phyloP scores from a whole-genome alignment of 2,797 vertebrate genomes.

The Phataginus tetradactyla region DNA sequence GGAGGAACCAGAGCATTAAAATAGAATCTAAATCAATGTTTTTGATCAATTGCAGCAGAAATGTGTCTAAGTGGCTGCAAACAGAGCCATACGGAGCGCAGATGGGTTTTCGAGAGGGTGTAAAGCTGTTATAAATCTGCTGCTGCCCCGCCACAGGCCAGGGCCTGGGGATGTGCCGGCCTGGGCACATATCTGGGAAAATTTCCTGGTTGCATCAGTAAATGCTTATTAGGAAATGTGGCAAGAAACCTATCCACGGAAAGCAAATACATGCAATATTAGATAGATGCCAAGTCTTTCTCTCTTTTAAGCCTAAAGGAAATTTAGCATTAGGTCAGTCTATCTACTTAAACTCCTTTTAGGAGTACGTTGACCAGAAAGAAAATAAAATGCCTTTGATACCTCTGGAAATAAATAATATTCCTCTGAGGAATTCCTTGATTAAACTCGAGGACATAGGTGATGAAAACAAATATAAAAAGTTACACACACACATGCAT shows the following conservation, averaged over 20 bases:
- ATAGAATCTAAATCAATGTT: conserved; percentile 52
- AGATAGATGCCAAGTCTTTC: conserved; percentile 43
- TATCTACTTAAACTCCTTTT: conserved; percentile 68
- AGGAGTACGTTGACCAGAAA: conserved; percentile 69
- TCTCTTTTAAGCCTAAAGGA: conserved; percentile 67
- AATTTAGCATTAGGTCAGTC: conserved; percentile 67
- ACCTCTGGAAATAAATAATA: conserved; percentile 75
- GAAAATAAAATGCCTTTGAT: conserved; percentile 54
- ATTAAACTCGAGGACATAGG: conserved; percentile 75
- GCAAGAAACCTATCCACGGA: not conserved
- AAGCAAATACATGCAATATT: not conserved
- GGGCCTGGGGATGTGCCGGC: not conserved
- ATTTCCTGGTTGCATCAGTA: conserved; percentile 45
- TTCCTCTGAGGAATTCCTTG: conserved; percentile 73
- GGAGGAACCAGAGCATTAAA: conserved; percentile 47
- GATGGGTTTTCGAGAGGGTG: not conserved
- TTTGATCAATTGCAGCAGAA: conserved; percentile 61
- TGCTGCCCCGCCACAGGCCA: not conserved
- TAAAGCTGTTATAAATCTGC: not conserved
- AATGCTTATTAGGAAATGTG: conserved; percentile 43
- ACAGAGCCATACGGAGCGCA: not conserved
- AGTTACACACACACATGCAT: too few relatives aligned
- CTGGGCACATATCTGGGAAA: not conserved
- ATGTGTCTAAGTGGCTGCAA: not conserved
- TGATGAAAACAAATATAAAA: conserved; percentile 60